Conservation (phyloP, 2,113 vertebrate genomes). For the Hirundichthys speculiger region DNA sequence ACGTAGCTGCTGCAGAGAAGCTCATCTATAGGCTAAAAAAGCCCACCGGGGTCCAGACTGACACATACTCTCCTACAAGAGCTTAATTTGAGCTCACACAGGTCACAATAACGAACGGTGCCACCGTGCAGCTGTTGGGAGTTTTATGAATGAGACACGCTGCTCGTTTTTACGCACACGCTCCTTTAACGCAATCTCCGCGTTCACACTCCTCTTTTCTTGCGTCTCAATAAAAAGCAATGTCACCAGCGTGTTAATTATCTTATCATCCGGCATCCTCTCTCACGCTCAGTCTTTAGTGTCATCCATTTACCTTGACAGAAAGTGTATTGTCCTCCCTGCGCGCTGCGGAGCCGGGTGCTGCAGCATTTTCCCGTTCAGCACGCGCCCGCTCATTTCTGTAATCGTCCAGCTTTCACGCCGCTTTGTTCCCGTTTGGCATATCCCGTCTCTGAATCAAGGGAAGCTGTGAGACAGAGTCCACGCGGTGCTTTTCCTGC, state of each 20-base stretch:
- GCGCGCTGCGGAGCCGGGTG: conserved; percentile 77
- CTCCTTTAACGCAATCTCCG: conserved; percentile 12
- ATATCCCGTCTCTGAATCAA: conserved; percentile 45
- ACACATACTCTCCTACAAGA: not conserved
- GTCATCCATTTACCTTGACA: conserved; percentile 79
- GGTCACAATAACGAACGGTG: conserved; percentile 32
- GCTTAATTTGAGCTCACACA: not conserved
- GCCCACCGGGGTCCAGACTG: conserved; percentile 11
- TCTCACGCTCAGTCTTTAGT: conserved; percentile 12
- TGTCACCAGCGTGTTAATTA: conserved; percentile 37
- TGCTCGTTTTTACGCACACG: conserved; percentile 64
- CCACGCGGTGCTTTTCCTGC: conserved; percentile 28
- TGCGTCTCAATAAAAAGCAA: not conserved
- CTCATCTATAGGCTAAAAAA: conserved; percentile 5
- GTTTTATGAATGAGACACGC: conserved; percentile 69
- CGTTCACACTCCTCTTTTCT: not conserved
- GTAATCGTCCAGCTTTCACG: conserved; percentile 49
- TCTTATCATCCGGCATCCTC: conserved; percentile 22
- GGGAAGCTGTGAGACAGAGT: not conserved
- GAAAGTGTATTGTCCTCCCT: conserved; percentile 82
- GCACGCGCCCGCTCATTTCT: conserved; percentile 82
- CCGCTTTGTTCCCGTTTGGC: conserved; percentile 69
- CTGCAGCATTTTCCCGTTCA: conserved; percentile 82
- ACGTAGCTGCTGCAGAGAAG: too few relatives aligned
- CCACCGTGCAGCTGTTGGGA: conserved; percentile 47